Evolutionary conservation across 1,140 invertebrate species (phyloP).

Genomic region (Drosophila subpulchrella): DNA sequence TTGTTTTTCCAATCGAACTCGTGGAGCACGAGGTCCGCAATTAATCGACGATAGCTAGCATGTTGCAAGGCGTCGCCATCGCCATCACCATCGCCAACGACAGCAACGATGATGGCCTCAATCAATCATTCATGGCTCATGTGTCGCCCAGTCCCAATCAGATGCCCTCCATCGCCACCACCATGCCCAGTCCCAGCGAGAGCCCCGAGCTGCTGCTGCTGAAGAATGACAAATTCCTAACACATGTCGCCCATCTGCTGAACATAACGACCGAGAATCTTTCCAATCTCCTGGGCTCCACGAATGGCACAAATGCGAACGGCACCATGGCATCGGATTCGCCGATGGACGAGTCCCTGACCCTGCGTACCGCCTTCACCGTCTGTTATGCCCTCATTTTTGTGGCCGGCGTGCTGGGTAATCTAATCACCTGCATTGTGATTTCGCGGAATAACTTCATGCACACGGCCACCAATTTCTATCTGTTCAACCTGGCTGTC

Average conservation of each 20-base stretch:
- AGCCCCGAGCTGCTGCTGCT: conserved; percentile 68
- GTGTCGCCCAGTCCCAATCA: conserved; percentile 48
- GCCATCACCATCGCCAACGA: conserved; percentile 41
- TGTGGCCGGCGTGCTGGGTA: conserved; percentile 91
- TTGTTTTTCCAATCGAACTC: background rate
- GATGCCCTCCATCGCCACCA: background rate
- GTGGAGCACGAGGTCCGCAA: conserved; percentile 35
- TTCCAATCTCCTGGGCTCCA: conserved; percentile 64
- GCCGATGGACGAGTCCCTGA: conserved; percentile 84
- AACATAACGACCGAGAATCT: conserved; percentile 80
- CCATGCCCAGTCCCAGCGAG: conserved; percentile 9
- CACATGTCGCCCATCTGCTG: conserved; percentile 77
- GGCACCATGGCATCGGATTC: conserved; percentile 28
- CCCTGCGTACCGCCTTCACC: conserved; percentile 88
- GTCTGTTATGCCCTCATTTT: conserved; percentile 91
- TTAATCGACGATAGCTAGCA: conserved; percentile 71
- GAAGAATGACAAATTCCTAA: conserved; percentile 72
- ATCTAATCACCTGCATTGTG: conserved; percentile 93
- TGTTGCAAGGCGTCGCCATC: conserved; percentile 54
- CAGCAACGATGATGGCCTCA: conserved; percentile 67
- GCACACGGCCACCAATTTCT: conserved; percentile 93
- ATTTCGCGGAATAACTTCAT: conserved; percentile 92
- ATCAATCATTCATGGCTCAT: conserved; percentile 78
- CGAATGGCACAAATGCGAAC: conserved; percentile 47
- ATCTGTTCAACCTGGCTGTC: conserved; percentile 93